A percentile compares a stretch with the other conserved stretches of the same genome.
phyloP scores from a whole-genome alignment of 37 sponge, comb jelly and placozoan genomes.

The Diacarnus erythraeanus region DNA sequence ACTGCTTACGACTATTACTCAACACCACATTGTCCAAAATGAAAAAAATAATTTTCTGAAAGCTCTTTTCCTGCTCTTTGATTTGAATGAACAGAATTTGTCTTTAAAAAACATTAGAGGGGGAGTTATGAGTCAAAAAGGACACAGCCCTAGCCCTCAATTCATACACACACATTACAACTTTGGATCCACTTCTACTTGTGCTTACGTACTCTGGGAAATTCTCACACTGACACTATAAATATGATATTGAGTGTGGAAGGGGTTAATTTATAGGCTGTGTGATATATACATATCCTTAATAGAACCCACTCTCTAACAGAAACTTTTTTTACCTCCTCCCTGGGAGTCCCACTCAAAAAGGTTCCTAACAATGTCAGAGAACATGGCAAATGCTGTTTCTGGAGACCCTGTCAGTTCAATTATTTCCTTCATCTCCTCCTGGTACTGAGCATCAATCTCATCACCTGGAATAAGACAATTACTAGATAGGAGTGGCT shows the following conservation, averaged over 20 bases:
- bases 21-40: too few species aligned
- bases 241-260: too few species aligned
- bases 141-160: neutral
- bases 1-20: too few species aligned
- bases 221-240: neutral
- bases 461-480: conserved; percentile 39
- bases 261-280: too few species aligned
- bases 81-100: too few species aligned
- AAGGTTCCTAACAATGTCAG: conserved; percentile 38
- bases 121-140: too few species aligned
- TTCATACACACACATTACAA: neutral
- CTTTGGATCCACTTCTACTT: neutral
- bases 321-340: neutral
- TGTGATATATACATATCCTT: too few species aligned
- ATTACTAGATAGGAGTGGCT: neutral
- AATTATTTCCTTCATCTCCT: conserved; percentile 51
- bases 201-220: too few species aligned
- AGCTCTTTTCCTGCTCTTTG: too few species aligned
- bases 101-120: too few species aligned
- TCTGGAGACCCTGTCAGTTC: conserved; percentile 46
- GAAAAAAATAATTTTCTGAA: too few species aligned
- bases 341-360: conserved; percentile 63
- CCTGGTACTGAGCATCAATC: conserved; percentile 46
- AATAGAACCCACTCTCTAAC: too few species aligned
- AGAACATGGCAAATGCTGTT: conserved; percentile 36